Evolutionary conservation across 2,888 invertebrate genomes (phyloP).

Genomic region (Dynastes grantii): DNA sequence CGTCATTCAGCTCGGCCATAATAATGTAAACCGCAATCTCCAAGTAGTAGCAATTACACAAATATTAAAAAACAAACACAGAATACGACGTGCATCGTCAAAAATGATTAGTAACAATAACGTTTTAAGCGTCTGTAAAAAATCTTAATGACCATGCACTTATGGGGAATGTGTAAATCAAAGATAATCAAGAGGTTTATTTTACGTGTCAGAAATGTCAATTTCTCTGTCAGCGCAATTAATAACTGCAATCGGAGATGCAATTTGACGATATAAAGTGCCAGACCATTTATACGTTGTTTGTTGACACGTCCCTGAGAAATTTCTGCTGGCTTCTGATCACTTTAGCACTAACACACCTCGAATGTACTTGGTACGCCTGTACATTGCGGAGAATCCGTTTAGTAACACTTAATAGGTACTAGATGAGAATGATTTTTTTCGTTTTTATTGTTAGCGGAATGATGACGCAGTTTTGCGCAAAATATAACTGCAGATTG

Average conservation of each 20-base stretch:
- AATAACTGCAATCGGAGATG: conserved; percentile 45
- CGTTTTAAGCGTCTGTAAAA: conserved; percentile 41
- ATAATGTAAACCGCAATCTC: not conserved
- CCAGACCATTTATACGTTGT: conserved; percentile 31
- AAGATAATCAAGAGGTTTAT: conserved; percentile 48
- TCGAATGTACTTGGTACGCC: not conserved
- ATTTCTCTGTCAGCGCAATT: conserved; percentile 40
- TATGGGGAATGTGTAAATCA: conserved; percentile 34
- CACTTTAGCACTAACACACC: not conserved
- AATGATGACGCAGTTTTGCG: too few relatives aligned
- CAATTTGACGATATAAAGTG: conserved; percentile 32
- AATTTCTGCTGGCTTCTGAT: conserved; percentile 18
- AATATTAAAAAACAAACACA: conserved; percentile 38
- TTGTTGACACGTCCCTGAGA: conserved; percentile 34
- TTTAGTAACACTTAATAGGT: not conserved
- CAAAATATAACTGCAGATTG: too few relatives aligned
- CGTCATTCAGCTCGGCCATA: not conserved
- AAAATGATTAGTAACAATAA: conserved; percentile 50
- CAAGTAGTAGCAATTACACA: conserved; percentile 48
- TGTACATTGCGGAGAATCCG: not conserved
- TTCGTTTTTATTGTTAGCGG: too few relatives aligned
- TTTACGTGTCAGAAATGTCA: conserved; percentile 29
- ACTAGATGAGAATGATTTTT: not conserved
- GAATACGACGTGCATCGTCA: conserved; percentile 13
- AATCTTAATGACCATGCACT: conserved; percentile 41